A percentile compares a stretch with the other conserved stretches of the same genome.
Evolutionary conservation across 1,140 invertebrate genomes (phyloP).

Genomic region (Acromyrmex heyeri): DNA sequence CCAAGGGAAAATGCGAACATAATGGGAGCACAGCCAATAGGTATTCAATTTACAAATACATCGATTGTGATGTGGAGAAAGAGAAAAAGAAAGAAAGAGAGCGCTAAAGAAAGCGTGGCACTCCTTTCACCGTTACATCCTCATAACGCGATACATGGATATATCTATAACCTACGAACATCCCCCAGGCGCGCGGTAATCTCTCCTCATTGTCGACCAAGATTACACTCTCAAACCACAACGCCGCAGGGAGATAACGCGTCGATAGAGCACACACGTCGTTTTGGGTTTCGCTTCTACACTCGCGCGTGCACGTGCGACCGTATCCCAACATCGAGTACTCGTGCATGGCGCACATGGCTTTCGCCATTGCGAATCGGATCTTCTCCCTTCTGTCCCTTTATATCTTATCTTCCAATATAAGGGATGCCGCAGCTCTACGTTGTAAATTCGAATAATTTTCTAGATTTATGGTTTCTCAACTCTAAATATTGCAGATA

Average conservation of each 20-base stretch:
- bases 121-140: slow-evolving; percentile 8
- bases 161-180: background rate
- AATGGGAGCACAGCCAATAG: background rate
- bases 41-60: slow-evolving; percentile 50
- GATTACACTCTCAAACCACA: slow-evolving; percentile 55
- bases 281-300: slow-evolving; percentile 80
- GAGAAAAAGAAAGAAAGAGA: background rate
- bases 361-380: slow-evolving; percentile 56
- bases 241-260: slow-evolving; percentile 75
- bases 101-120: background rate
- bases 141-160: slow-evolving; percentile 31
- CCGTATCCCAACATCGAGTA: slow-evolving; percentile 77
- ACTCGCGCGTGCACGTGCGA: slow-evolving; percentile 73
- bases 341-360: slow-evolving; percentile 80
- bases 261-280: slow-evolving; percentile 82
- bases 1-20: background rate
- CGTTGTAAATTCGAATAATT: background rate
- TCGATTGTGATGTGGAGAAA: background rate
- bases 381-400: slow-evolving; percentile 32
- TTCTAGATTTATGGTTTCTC: background rate
- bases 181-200: slow-evolving; percentile 23
- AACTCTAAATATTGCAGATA: background rate
- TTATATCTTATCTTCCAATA: slow-evolving; percentile 58
- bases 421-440: background rate
- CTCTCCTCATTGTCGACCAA: slow-evolving; percentile 58